Percentiles rank a stretch among this genome's conserved stretches.
These are phyloP conservation scores for Machimus atricapillus DNA, from an alignment of 2,888 invertebrate species.

Conservation along the genomic window DNA sequence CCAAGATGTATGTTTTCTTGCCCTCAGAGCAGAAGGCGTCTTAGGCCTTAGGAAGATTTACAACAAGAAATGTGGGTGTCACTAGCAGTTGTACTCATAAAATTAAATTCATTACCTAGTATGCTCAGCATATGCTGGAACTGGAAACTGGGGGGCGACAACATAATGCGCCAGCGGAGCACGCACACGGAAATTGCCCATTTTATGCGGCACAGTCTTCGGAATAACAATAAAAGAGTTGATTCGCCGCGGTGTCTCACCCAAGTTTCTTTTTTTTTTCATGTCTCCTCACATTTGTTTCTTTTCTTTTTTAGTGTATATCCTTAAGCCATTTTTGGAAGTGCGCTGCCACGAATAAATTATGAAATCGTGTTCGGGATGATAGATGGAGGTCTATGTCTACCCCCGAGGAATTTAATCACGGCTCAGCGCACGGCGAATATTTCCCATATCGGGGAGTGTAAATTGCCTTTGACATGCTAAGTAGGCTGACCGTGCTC, in stretches of 20 bases:
- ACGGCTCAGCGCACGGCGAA: neutral
- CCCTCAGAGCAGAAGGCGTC: neutral
- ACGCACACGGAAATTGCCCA: constrained; percentile 10
- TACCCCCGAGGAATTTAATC: neutral
- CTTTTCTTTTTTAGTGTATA: neutral
- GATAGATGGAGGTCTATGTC: neutral
- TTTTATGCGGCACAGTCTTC: neutral
- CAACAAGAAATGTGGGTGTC: neutral
- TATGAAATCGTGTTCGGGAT: neutral
- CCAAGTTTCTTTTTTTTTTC: neutral
- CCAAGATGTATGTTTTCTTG: neutral
- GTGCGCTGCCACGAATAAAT: neutral
- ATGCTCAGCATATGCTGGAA: neutral
- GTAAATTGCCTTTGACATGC: constrained; percentile 16
- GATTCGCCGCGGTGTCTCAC: neutral
- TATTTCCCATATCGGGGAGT: neutral
- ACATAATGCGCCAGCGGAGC: neutral
- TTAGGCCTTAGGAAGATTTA: neutral
- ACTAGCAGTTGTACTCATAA: neutral
- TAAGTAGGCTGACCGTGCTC: constrained; percentile 8
- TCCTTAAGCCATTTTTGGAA: neutral
- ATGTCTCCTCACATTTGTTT: neutral
- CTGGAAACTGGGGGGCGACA: neutral
- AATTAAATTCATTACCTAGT: neutral
- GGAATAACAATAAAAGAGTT: constrained; percentile 11